Evolutionary conservation across 2,113 vertebrate species (phyloP), one percentile per base, ranked within the genome.

Genomic region (Benitochromis conjunctus): DNA sequence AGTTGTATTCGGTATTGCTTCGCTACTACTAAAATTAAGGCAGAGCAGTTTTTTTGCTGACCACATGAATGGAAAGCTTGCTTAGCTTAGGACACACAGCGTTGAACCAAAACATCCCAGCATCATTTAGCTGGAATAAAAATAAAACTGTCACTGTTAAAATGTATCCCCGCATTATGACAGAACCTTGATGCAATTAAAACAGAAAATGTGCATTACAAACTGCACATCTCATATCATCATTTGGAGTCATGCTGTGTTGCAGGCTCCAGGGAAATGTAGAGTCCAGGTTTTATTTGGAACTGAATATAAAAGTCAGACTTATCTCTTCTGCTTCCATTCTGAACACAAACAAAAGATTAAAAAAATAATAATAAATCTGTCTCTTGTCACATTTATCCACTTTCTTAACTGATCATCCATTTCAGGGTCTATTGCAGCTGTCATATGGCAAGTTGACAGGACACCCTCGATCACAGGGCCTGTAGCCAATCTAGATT

Each of bases 321-420:
- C 9, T 18, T 7, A 51, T 51, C 48, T 53, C 48, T 19, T 19
- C 24, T 48, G 41, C 66, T 48, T 74, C 21, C 24, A 74, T 48
- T 48, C 41, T 74, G 66, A 74, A 16, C 5, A 43, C 38, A 69
- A 43, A 69, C 38, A 46, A 69, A 69, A 41, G 34, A 66, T 64
- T 4, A 5, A 0, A 1, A 9, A 21, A 66, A 1, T n/a, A n/a
- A n/a, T n/a, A n/a, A n/a, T n/a, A 69, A 69, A 14, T 1, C 38
- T 43, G 64, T 43, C n/a, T 69, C 5, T 69, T 69, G 12, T 69
- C 38, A 69, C 21, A 46, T 46, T 69, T 69, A 46, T 69, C 38
- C 38, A 46, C 41, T 48, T 11, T 74, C 1, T 71, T 71, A 43
- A 43, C 7, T 41, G 36, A 1, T 16, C 14, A 48, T 48, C 38